phyloP scores from a whole-genome alignment of 2,888 invertebrate species.

The Bugulina stolonifera region DNA sequence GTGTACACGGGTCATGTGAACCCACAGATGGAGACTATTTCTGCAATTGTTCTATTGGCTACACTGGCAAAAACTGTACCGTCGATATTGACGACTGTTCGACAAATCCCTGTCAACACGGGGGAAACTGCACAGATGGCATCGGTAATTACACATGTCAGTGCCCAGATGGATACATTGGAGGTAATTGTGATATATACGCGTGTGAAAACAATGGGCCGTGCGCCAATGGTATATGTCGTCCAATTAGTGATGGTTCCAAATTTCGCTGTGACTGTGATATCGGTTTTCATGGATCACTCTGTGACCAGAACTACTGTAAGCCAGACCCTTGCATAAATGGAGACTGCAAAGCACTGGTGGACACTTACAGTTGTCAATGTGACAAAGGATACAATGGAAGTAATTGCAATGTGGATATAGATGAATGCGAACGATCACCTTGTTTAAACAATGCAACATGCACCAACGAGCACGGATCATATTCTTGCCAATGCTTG shows the following conservation, averaged over 20 bases:
- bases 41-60: slow-evolving; percentile 68
- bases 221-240: neutral
- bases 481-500: slow-evolving; percentile 1
- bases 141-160: slow-evolving; percentile 41
- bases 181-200: slow-evolving; percentile 52
- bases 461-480: neutral
- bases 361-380: neutral
- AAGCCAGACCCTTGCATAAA: neutral
- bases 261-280: neutral
- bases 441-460: slow-evolving; percentile 14
- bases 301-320: slow-evolving; percentile 14
- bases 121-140: slow-evolving; percentile 56
- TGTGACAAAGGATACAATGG: neutral
- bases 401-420: neutral
- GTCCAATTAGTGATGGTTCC: neutral
- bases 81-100: slow-evolving; percentile 63
- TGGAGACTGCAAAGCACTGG: neutral
- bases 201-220: slow-evolving; percentile 62
- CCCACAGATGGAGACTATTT: slow-evolving; percentile 32
- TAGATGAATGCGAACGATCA: neutral
- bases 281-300: neutral
- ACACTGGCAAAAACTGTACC: slow-evolving; percentile 79
- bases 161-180: slow-evolving; percentile 39
- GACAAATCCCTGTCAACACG: slow-evolving; percentile 67
- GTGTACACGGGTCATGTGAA: slow-evolving; percentile 63